These are phyloP conservation scores for Epinephelus moara DNA, from an alignment of 2,113 vertebrate genomes.

Conservation along the genomic window DNA sequence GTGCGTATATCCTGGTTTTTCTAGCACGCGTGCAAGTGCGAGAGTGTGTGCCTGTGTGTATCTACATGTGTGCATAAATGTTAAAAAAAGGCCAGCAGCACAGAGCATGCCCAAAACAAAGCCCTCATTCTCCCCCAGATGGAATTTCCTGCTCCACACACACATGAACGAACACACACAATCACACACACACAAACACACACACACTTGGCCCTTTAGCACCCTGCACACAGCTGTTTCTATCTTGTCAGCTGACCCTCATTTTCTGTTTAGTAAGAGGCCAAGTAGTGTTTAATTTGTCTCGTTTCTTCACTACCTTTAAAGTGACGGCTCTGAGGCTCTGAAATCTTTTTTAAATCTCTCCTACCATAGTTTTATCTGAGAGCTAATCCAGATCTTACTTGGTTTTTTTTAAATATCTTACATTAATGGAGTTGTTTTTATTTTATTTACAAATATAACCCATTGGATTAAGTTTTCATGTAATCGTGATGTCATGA, in stretches of 20 bases:
- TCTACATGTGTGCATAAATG: conserved; percentile 50
- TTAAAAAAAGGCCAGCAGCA: conserved; percentile 18
- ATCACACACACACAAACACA: too few relatives aligned
- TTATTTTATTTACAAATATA: not conserved
- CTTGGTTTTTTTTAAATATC: not conserved
- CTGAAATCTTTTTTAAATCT: not conserved
- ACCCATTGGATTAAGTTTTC: not conserved
- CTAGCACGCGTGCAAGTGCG: conserved; percentile 19
- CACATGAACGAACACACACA: conserved; percentile 31
- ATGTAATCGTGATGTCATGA: not conserved
- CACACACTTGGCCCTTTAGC: conserved; percentile 32
- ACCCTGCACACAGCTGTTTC: conserved; percentile 75
- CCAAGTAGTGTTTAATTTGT: conserved; percentile 59
- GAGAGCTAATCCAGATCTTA: not conserved
- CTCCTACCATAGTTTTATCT: not conserved
- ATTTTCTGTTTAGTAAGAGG: conserved; percentile 71
- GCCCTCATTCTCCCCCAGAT: conserved; percentile 70
- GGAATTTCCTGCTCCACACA: conserved; percentile 77
- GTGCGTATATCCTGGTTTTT: conserved; percentile 16
- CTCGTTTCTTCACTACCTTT: conserved; percentile 18
- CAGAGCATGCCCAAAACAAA: conserved; percentile 78
- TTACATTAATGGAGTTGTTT: not conserved
- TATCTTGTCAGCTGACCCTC: conserved; percentile 81
- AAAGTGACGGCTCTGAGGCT: not conserved
- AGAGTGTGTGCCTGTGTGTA: conserved; percentile 35